Evolutionary conservation across 2,797 vertebrate genomes (phyloP), one percentile per base, ranked within the genome.

Genomic region (Fringilla coelebs): DNA sequence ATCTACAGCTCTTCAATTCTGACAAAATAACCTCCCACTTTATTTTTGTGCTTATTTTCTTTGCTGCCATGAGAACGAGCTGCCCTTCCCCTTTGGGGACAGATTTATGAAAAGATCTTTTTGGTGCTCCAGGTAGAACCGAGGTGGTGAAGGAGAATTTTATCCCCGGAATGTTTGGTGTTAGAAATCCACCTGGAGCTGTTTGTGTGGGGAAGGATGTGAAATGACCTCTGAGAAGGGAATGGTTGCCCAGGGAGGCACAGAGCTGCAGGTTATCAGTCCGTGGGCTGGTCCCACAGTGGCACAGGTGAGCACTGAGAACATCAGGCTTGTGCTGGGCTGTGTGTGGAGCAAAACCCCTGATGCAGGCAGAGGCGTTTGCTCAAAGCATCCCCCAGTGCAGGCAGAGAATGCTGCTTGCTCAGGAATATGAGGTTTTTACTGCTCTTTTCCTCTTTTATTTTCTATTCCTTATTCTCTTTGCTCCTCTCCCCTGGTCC

Each of bases 401-500:
- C 4, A 6, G 22, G 32, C 12, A 25, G 45, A 25, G 62, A 18
- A 13, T 0, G 4, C 11, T 6, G 22, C 26, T 32, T 32, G 17
- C 58, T 68, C 29, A 61, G 34, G 31, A 57, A 4, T 15, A 16
- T 2, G 16, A 62, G 9, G 8, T 15, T 58, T 65, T 63, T 5
- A 4, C 4, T 54, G 2, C 10, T 31, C 11, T 36, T 79, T 52
- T 52, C 51, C 8, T 31, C 41, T 7, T 71, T 51, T 32, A 11
- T 77, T 34, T 32, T 17, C 3, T 4, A 2, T 40, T 45, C n/a
- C 21, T 79, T 26, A 3, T 28, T 90, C 17, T 41, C 24, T n/a
- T 18, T 21, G 7, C 36, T 82, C 34, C 58, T 84, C 10, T 66
- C 48, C n/a, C 5, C 25, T 0, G 0, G 6, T 45, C 43, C 0